Conservation (phyloP, 2,888 invertebrate species). For the Antheraea assamensis region DNA sequence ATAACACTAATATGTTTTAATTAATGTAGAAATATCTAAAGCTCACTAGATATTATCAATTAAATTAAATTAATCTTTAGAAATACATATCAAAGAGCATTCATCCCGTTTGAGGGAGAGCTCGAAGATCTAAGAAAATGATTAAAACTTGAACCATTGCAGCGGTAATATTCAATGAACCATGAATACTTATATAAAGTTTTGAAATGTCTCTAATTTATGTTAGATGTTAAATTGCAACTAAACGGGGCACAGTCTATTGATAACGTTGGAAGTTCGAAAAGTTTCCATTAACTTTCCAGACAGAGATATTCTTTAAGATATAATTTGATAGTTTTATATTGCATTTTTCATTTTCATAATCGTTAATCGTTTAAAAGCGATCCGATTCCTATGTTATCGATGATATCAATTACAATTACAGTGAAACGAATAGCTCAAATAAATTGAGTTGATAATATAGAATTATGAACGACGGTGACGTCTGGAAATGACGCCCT, state of each 20-base stretch:
- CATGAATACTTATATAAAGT: background rate
- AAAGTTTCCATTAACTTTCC: slow-evolving; percentile 2
- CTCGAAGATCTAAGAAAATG: background rate
- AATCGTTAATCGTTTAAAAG: too few species aligned
- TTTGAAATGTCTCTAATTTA: background rate
- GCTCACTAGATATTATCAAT: too few species aligned
- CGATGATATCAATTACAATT: too few species aligned
- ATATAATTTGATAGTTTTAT: background rate
- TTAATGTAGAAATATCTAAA: too few species aligned
- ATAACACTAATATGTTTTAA: too few species aligned
- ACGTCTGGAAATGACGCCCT: too few species aligned
- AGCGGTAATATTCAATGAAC: background rate
- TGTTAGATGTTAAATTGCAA: background rate
- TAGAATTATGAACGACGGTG: too few species aligned
- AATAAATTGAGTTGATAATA: too few species aligned
- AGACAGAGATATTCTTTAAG: background rate
- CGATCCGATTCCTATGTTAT: too few species aligned
- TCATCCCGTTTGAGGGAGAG: background rate
- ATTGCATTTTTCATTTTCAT: background rate
- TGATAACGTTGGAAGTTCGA: background rate
- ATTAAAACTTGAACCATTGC: slow-evolving; percentile 3
- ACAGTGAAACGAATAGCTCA: too few species aligned
- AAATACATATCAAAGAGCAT: background rate
- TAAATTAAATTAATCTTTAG: background rate
- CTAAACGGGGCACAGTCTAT: background rate